phyloP scores from a whole-genome alignment of 2,113 vertebrate genomes.

The Paratilapia polleni region DNA sequence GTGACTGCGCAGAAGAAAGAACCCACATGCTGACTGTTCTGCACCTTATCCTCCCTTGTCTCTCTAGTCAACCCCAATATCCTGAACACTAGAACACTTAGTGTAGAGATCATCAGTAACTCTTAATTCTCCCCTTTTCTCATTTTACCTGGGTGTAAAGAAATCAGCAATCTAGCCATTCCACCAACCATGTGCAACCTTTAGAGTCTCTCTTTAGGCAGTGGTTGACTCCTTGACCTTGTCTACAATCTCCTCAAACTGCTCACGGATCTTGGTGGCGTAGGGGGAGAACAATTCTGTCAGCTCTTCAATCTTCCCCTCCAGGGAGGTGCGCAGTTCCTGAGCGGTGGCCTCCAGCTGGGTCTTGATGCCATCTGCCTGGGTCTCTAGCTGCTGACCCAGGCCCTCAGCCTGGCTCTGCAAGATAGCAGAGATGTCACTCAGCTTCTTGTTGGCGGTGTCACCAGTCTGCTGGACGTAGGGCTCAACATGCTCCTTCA shows the following conservation, averaged over 20 bases:
- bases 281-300: slow-evolving; percentile 72
- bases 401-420: slow-evolving; percentile 73
- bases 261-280: slow-evolving; percentile 73
- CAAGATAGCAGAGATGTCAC: slow-evolving; percentile 68
- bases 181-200: slow-evolving; percentile 18
- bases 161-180: slow-evolving; percentile 30
- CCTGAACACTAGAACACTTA: slow-evolving; percentile 32
- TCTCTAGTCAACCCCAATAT: slow-evolving; percentile 14
- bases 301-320: slow-evolving; percentile 76
- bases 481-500: slow-evolving; percentile 73
- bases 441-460: slow-evolving; percentile 65
- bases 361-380: slow-evolving; percentile 68
- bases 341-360: slow-evolving; percentile 77
- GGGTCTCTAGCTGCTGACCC: slow-evolving; percentile 71
- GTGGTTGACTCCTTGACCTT: slow-evolving; percentile 69
- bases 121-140: slow-evolving; percentile 11
- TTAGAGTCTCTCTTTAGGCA: slow-evolving; percentile 55
- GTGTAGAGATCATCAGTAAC: slow-evolving; percentile 62
- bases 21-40: background rate
- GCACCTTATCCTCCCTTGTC: slow-evolving; percentile 5
- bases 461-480: slow-evolving; percentile 68
- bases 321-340: slow-evolving; percentile 73
- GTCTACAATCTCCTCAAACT: slow-evolving; percentile 73
- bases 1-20: background rate
- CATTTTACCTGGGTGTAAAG: slow-evolving; percentile 27